These are phyloP conservation scores for Pedetes capensis DNA, from an alignment of 2,113 vertebrate species.

Conservation along the genomic window DNA sequence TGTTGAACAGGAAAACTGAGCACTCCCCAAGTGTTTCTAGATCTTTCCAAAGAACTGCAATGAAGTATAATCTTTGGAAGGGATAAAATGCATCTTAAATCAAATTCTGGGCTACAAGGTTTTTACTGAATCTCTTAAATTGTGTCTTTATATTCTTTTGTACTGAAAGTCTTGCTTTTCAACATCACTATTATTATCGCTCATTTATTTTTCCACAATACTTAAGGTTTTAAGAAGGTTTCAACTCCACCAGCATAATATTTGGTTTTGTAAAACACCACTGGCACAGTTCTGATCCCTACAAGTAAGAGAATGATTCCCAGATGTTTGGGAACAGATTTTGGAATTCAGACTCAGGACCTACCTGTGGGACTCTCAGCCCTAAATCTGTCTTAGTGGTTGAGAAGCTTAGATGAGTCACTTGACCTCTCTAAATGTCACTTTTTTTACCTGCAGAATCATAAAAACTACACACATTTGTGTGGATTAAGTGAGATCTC, in stretches of 20 bases:
- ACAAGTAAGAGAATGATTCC: not conserved
- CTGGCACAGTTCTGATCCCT: not conserved
- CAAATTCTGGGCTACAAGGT: not conserved
- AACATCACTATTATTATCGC: not conserved
- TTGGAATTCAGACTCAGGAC: not conserved
- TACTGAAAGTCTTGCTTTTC: not conserved
- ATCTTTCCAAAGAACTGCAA: not conserved
- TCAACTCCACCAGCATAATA: not conserved
- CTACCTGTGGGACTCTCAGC: accelerated
- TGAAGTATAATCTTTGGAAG: not conserved
- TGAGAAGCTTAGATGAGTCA: not conserved
- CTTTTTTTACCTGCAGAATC: not conserved
- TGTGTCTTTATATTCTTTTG: not conserved
- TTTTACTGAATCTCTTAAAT: not conserved
- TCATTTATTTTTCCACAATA: not conserved
- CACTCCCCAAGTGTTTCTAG: not conserved
- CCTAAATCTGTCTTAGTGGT: accelerated
- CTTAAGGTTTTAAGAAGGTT: not conserved
- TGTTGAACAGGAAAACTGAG: slow-evolving; percentile 28
- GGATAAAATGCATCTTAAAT: not conserved
- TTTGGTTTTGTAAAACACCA: not conserved
- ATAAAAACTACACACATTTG: not conserved
- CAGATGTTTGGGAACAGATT: not conserved
- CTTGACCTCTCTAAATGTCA: not conserved
- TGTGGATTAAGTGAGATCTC: not conserved